A percentile compares a stretch with the other conserved stretches of the same genome.
These are phyloP conservation scores for Pao palembangensis DNA, from an alignment of 2,113 vertebrate species.

Conservation along the genomic window DNA sequence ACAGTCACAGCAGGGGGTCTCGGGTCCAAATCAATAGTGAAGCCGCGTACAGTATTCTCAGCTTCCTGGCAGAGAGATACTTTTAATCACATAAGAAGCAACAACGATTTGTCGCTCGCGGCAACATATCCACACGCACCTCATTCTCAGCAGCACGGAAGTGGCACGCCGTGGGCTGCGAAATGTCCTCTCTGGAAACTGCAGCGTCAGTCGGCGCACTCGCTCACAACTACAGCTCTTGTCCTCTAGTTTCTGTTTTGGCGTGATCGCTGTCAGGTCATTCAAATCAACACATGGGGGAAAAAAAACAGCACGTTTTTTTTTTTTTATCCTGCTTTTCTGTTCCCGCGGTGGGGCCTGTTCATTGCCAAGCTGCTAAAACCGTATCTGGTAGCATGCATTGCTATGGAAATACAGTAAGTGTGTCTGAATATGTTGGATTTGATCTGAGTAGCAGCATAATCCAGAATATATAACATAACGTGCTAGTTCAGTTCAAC, in stretches of 20 bases:
- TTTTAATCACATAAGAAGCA: conserved; percentile 43
- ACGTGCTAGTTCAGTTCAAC: too few species aligned
- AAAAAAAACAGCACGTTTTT: conserved; percentile 6
- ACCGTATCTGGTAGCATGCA: conserved; percentile 15
- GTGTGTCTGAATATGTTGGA: conserved; percentile 8
- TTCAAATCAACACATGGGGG: conserved; percentile 57
- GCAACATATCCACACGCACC: conserved; percentile 10
- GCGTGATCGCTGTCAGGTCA: conserved; percentile 65
- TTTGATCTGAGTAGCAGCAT: background rate
- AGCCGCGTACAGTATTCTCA: conserved; percentile 14
- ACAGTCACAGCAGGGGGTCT: conserved; percentile 52
- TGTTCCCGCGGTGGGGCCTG: conserved; percentile 10
- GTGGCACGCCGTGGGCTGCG: conserved; percentile 52
- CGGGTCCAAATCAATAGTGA: conserved; percentile 48
- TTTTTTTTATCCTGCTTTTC: background rate
- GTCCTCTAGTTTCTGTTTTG: conserved; percentile 42
- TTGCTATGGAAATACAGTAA: conserved; percentile 1
- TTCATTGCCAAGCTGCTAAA: conserved; percentile 26
- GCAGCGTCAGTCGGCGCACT: conserved; percentile 25
- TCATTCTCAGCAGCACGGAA: conserved; percentile 29
- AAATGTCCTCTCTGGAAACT: conserved; percentile 42
- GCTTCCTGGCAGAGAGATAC: conserved; percentile 8
- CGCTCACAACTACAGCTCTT: conserved; percentile 47
- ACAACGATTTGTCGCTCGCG: conserved; percentile 6
- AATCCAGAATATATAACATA: too few species aligned